Evolutionary conservation across 2,888 invertebrate species (phyloP).

Genomic region (Petrolisthes manimaculis): DNA sequence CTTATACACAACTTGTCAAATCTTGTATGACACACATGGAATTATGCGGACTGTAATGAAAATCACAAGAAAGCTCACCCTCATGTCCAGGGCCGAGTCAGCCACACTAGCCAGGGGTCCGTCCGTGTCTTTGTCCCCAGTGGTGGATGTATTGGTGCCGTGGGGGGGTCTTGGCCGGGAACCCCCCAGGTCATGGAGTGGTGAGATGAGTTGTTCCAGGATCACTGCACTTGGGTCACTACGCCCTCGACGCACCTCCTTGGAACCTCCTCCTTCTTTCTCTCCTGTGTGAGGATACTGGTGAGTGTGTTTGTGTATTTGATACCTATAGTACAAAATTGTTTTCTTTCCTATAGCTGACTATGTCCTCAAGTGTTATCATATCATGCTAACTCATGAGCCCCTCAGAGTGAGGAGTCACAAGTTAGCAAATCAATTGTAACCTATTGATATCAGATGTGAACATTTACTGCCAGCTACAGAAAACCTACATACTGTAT

Average conservation of each 20-base stretch:
- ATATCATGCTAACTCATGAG: too few relatives aligned
- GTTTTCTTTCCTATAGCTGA: too few relatives aligned
- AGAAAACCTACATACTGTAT: background rate
- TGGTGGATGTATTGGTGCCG: slow-evolving; percentile 39
- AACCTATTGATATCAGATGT: too few relatives aligned
- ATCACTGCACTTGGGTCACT: slow-evolving; percentile 81
- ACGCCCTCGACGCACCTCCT: slow-evolving; percentile 74
- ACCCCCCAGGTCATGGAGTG: slow-evolving; percentile 71
- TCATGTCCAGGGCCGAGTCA: slow-evolving; percentile 56
- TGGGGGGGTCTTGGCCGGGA: slow-evolving; percentile 52
- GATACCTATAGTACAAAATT: too few relatives aligned
- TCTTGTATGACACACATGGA: background rate
- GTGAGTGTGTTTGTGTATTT: too few relatives aligned
- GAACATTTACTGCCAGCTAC: too few relatives aligned
- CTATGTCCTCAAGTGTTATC: too few relatives aligned
- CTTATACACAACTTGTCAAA: too few relatives aligned
- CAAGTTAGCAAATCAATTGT: too few relatives aligned
- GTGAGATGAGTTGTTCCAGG: slow-evolving; percentile 80
- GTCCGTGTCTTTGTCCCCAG: slow-evolving; percentile 49
- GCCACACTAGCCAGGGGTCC: slow-evolving; percentile 54
- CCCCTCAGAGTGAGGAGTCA: too few relatives aligned
- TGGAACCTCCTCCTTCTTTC: slow-evolving; percentile 38
- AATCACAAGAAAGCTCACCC: slow-evolving; percentile 32
- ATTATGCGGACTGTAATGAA: background rate
- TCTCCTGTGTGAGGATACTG: slow-evolving; percentile 32